A percentile compares a stretch with the other conserved stretches of the same genome.
Evolutionary conservation across 2,113 vertebrate genomes (phyloP).

Genomic region (Recurvirostra avosetta): DNA sequence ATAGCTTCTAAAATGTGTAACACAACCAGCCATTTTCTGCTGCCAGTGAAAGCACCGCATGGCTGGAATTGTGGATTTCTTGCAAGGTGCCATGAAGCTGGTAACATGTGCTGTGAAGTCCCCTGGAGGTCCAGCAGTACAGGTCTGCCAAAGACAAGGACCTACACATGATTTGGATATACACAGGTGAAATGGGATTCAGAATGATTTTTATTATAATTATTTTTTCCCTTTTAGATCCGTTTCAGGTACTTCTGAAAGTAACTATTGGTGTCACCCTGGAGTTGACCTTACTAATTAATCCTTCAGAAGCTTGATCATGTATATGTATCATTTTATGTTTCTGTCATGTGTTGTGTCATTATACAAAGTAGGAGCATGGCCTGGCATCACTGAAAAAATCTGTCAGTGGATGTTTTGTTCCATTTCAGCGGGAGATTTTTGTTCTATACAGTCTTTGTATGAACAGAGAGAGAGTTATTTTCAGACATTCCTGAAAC

Average conservation of each 20-base stretch:
- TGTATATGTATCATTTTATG: not conserved
- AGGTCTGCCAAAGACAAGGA: not conserved
- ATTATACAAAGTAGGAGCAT: not conserved
- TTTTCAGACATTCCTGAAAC: not conserved
- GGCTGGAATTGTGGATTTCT: not conserved
- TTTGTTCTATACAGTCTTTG: not conserved
- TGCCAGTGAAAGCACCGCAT: not conserved
- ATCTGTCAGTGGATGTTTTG: not conserved
- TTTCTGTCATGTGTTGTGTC: not conserved
- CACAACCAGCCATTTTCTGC: not conserved
- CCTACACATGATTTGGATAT: not conserved
- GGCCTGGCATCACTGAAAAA: not conserved
- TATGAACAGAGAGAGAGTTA: not conserved
- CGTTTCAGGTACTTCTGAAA: not conserved
- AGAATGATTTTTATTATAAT: not conserved
- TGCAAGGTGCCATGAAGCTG: not conserved
- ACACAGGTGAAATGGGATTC: not conserved
- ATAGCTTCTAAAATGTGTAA: not conserved
- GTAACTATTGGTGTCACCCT: not conserved
- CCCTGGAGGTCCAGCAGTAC: not conserved
- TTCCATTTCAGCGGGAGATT: not conserved
- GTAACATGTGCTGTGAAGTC: accelerated
- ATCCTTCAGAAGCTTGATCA: not conserved
- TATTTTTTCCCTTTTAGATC: not conserved
- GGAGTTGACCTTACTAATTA: not conserved